phyloP scores from a whole-genome alignment of 2,888 invertebrate genomes.

The Drosophila eohydei region DNA sequence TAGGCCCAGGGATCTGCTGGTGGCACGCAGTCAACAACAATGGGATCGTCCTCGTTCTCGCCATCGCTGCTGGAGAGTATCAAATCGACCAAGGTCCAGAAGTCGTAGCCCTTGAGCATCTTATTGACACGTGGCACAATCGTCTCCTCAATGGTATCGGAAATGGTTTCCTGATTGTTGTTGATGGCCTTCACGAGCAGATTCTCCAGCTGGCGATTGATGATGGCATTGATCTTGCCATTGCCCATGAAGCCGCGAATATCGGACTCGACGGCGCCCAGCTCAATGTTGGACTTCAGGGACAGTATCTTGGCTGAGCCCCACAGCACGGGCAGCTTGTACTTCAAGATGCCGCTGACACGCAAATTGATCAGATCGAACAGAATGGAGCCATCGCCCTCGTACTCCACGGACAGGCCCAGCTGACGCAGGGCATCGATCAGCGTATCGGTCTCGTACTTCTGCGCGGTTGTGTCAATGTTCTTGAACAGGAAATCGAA shows the following conservation, averaged over 20 bases:
- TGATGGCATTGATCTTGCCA: slow-evolving; percentile 61
- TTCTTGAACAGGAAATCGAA: slow-evolving; percentile 78
- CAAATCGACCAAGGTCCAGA: slow-evolving; percentile 74
- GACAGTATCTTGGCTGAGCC: slow-evolving; percentile 81
- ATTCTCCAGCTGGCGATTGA: slow-evolving; percentile 76
- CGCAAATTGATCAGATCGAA: slow-evolving; percentile 76
- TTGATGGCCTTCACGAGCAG: slow-evolving; percentile 68
- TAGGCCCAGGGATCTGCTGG: slow-evolving; percentile 82
- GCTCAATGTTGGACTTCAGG: slow-evolving; percentile 64
- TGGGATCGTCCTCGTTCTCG: slow-evolving; percentile 77
- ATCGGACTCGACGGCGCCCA: slow-evolving; percentile 74
- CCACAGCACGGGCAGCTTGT: slow-evolving; percentile 79
- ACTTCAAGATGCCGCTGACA: slow-evolving; percentile 72
- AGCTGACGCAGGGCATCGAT: slow-evolving; percentile 69
- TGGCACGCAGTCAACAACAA: slow-evolving; percentile 70
- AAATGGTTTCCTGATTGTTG: slow-evolving; percentile 70
- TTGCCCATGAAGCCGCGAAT: slow-evolving; percentile 77
- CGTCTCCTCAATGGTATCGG: slow-evolving; percentile 73
- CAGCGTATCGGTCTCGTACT: slow-evolving; percentile 78
- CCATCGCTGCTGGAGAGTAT: slow-evolving; percentile 68
- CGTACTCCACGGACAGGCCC: slow-evolving; percentile 77
- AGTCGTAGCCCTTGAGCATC: slow-evolving; percentile 77
- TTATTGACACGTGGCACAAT: slow-evolving; percentile 76
- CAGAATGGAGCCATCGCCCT: slow-evolving; percentile 75
- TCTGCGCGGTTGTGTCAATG: slow-evolving; percentile 71